Evolutionary conservation across 2,888 invertebrate genomes (phyloP).

Genomic region (Rhodophaea formosa): DNA sequence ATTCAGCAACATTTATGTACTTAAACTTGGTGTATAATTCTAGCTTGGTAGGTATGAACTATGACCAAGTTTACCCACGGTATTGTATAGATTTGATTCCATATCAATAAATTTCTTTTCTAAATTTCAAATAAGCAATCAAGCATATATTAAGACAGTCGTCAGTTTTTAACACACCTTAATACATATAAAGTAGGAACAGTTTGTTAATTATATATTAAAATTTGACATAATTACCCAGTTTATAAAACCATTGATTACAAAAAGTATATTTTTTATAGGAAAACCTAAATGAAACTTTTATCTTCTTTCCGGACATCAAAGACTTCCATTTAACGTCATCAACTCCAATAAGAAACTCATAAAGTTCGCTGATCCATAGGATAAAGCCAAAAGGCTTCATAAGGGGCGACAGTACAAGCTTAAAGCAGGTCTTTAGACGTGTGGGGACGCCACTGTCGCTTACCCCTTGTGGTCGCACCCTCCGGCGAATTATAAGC

Average conservation of each 20-base stretch:
- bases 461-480: constrained; percentile 57
- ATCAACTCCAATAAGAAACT: constrained; percentile 5
- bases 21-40: background rate
- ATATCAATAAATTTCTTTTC: too few species aligned
- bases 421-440: constrained; percentile 46
- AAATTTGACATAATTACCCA: too few species aligned
- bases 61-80: too few species aligned
- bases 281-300: background rate
- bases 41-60: too few species aligned
- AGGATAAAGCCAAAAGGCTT: constrained; percentile 23
- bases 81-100: too few species aligned
- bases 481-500: constrained; percentile 71
- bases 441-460: constrained; percentile 51
- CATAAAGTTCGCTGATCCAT: constrained; percentile 8
- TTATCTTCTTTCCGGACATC: background rate
- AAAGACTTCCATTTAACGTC: constrained; percentile 8
- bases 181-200: too few species aligned
- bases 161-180: too few species aligned
- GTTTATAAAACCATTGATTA: too few species aligned
- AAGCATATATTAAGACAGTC: too few species aligned
- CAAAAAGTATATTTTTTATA: too few species aligned
- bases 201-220: too few species aligned
- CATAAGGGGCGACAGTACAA: constrained; percentile 50
- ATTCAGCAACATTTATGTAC: background rate
- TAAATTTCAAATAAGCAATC: too few species aligned